Evolutionary conservation across 2,888 invertebrate genomes (phyloP), one percentile per base, ranked within the genome.

Genomic region (Acleris cristana): DNA sequence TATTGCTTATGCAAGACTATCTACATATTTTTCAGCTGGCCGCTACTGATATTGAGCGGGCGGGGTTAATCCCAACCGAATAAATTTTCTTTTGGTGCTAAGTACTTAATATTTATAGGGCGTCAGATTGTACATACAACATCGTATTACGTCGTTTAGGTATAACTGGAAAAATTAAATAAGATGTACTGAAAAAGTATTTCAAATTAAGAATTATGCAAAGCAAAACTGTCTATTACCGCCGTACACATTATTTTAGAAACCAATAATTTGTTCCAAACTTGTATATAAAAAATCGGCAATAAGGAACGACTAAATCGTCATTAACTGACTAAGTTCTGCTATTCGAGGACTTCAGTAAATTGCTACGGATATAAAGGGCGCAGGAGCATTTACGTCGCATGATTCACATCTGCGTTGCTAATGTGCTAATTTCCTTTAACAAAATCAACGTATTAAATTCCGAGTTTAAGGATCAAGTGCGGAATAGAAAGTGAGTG

Each of bases 1-100:
- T 52, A 61, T 62, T 54, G 45, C 62, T 54, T 62, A 62, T 62
- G 62, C 62, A 62, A 48, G 54, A 62, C 54, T 55, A 54, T 53
- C 53, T 26, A 45, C 26, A 45, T 62, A 61, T 40, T 44, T 53
- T 54, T 45, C 26, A 54, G 54, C 62, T 62, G 62, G 53, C 30
- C 62, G 19, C 45, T 30, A 44, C 62, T 62, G 62, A 62, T 62
- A 54, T 48, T 19, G 62, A 54, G 45, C 19, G 14, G 49, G 26
- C 26, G 58, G n/a, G 18, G 18, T 44, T 61, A 61, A 61, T 61
- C 44, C 53, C n/a, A 26, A 40, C 61, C 53, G 19, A 30, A 48
- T 23, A 45, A 18, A 23, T 44, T 45, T 53, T 26, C n/a, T 53
- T 40, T 61, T 23, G 21, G n/a, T 30, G 48, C 26, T 40, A 40